Conservation (phyloP, 2,888 invertebrate genomes). For the Eledona agricola region DNA sequence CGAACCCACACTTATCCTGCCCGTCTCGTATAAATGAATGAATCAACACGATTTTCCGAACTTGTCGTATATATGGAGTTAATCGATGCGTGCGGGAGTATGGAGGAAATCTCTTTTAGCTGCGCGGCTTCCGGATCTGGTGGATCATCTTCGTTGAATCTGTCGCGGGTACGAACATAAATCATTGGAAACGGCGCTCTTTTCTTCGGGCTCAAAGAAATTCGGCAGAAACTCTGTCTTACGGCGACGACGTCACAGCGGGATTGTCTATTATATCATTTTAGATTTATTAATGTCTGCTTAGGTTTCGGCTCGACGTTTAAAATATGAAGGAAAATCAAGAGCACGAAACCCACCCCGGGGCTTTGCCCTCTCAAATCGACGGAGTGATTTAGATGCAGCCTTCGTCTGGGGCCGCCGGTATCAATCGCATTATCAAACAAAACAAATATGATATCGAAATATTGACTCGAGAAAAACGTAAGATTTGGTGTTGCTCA, state of each 20-base stretch:
- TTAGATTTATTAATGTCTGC: slow-evolving; percentile 51
- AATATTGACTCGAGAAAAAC: too few species aligned
- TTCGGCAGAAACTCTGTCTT: slow-evolving; percentile 47
- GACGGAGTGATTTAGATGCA: too few species aligned
- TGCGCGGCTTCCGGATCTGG: slow-evolving; percentile 46
- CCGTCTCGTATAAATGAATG: slow-evolving; percentile 50
- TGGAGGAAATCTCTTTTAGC: slow-evolving; percentile 42
- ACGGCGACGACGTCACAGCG: slow-evolving; percentile 43
- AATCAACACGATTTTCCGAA: slow-evolving; percentile 48
- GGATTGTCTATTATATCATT: slow-evolving; percentile 50
- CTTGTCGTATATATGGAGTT: slow-evolving; percentile 46
- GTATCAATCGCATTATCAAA: too few species aligned
- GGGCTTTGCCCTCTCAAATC: too few species aligned
- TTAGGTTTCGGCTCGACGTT: slow-evolving; percentile 16
- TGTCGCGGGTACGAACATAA: slow-evolving; percentile 49
- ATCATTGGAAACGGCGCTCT: slow-evolving; percentile 44
- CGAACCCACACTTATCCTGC: slow-evolving; percentile 38
- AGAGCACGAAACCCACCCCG: too few species aligned
- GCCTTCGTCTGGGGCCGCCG: too few species aligned
- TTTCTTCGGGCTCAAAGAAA: slow-evolving; percentile 42
- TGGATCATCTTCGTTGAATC: slow-evolving; percentile 45
- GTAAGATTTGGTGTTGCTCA: too few species aligned
- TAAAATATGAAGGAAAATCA: neutral
- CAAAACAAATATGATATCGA: too few species aligned
- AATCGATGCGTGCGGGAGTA: slow-evolving; percentile 41